Percentiles rank a stretch among this genome's conserved stretches.
Conservation (phyloP, 2,113 vertebrate species). For the Colaptes auratus region DNA sequence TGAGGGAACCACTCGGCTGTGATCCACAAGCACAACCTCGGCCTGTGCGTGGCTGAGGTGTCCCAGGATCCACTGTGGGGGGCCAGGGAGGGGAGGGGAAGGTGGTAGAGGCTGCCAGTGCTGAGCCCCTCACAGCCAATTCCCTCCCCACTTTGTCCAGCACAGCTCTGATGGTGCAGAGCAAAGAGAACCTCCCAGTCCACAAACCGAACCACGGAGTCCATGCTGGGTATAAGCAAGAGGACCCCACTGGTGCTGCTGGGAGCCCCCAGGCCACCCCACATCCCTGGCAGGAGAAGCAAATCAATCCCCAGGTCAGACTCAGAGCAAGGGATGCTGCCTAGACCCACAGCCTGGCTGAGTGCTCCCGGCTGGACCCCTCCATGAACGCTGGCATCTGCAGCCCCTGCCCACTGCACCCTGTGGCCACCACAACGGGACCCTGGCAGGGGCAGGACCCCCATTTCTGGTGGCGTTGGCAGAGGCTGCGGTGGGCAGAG, state of each 20-base stretch:
- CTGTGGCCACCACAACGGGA: not conserved
- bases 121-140: rapidly evolving
- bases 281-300: rapidly evolving
- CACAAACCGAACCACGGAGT: rapidly evolving
- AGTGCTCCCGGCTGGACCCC: not conserved
- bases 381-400: rapidly evolving
- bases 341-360: rapidly evolving
- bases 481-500: not conserved
- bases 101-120: rapidly evolving
- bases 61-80: rapidly evolving
- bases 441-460: not conserved
- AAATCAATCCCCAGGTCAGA: not conserved
- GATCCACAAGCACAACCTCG: rapidly evolving
- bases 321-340: not conserved
- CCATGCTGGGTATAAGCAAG: rapidly evolving
- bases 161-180: rapidly evolving
- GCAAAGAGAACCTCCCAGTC: not conserved
- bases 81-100: not conserved
- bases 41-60: rapidly evolving
- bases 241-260: rapidly evolving
- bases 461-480: rapidly evolving
- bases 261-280: rapidly evolving
- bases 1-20: not conserved
- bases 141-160: not conserved
- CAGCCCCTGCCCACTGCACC: not conserved